Evolutionary conservation across 1,140 invertebrate genomes (phyloP).

Genomic region (Drosophila eugracilis): DNA sequence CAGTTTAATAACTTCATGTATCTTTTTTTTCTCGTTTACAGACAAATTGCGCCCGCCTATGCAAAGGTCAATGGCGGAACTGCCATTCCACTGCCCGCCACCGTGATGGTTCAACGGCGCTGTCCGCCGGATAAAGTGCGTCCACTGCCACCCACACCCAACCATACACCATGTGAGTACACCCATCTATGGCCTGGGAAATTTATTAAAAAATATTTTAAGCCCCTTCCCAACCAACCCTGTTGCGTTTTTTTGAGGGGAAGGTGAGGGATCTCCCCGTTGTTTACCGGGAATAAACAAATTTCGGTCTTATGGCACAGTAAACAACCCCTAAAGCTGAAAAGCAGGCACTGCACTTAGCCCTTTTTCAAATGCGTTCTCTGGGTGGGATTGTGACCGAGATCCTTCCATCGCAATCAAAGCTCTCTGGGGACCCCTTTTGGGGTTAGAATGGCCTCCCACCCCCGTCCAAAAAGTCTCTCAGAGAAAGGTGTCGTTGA

Average conservation of each 20-base stretch:
- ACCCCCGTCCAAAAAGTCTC: not conserved
- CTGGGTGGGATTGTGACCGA: constrained; percentile 40
- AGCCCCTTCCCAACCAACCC: constrained; percentile 39
- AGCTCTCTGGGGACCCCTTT: constrained; percentile 43
- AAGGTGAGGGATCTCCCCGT: constrained; percentile 16
- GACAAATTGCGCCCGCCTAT: constrained; percentile 88
- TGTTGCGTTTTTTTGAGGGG: not conserved
- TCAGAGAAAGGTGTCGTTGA: constrained; percentile 28
- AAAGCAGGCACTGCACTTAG: constrained; percentile 54
- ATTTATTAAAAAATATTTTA: constrained; percentile 73
- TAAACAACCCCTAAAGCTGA: constrained; percentile 52
- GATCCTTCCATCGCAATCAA: constrained; percentile 59
- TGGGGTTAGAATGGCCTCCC: constrained; percentile 19
- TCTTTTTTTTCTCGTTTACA: constrained; percentile 82
- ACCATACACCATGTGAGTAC: constrained; percentile 86
- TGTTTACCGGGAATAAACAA: constrained; percentile 73
- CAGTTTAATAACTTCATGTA: constrained; percentile 23
- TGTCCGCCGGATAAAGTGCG: constrained; percentile 91
- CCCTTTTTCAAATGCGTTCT: constrained; percentile 46
- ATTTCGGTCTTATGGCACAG: constrained; percentile 45
- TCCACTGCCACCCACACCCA: constrained; percentile 88
- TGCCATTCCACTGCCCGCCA: constrained; percentile 90
- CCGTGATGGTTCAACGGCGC: constrained; percentile 89
- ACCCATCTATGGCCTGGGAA: constrained; percentile 35
- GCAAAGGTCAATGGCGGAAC: constrained; percentile 86